Percentiles rank a stretch among this genome's conserved stretches.
Conservation (phyloP, 2,113 vertebrate genomes). For the Labeo rohita region DNA sequence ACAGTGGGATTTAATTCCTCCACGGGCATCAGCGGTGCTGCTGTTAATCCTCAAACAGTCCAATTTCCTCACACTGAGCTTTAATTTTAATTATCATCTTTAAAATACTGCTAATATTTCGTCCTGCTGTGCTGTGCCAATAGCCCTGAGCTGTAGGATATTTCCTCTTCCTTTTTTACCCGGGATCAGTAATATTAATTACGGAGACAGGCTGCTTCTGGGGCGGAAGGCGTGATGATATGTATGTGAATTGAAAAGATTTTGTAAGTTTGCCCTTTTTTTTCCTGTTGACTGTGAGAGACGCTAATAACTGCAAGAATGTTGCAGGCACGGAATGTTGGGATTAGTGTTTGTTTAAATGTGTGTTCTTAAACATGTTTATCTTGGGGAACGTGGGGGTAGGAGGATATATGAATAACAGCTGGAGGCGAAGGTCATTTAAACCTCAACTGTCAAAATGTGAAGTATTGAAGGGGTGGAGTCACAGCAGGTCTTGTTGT, state of each 20-base stretch:
- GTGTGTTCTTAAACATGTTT: background rate
- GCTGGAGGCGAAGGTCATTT: slow-evolving; percentile 5
- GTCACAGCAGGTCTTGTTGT: background rate
- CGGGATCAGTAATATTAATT: slow-evolving; percentile 34
- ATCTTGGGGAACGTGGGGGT: slow-evolving; percentile 9
- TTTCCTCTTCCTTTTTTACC: slow-evolving; percentile 11
- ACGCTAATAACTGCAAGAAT: background rate
- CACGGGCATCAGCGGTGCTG: slow-evolving; percentile 16
- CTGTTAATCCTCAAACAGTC: slow-evolving; percentile 51
- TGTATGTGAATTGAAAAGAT: background rate
- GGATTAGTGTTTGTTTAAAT: slow-evolving; percentile 10
- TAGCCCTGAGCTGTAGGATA: slow-evolving; percentile 31
- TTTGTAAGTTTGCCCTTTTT: background rate
- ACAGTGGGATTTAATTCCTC: slow-evolving; percentile 46
- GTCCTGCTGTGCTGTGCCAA: slow-evolving; percentile 31
- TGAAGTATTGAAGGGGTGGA: slow-evolving; percentile 2
- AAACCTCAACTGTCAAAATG: slow-evolving; percentile 5
- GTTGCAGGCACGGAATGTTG: background rate
- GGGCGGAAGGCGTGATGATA: background rate
- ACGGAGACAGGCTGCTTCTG: background rate
- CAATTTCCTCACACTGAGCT: slow-evolving; percentile 45
- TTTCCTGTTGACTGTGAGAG: background rate
- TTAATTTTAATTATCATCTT: slow-evolving; percentile 51
- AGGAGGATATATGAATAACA: background rate
- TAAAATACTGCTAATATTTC: slow-evolving; percentile 52